Conservation (phyloP, 2,888 invertebrate species). For the Hololepta plana region DNA sequence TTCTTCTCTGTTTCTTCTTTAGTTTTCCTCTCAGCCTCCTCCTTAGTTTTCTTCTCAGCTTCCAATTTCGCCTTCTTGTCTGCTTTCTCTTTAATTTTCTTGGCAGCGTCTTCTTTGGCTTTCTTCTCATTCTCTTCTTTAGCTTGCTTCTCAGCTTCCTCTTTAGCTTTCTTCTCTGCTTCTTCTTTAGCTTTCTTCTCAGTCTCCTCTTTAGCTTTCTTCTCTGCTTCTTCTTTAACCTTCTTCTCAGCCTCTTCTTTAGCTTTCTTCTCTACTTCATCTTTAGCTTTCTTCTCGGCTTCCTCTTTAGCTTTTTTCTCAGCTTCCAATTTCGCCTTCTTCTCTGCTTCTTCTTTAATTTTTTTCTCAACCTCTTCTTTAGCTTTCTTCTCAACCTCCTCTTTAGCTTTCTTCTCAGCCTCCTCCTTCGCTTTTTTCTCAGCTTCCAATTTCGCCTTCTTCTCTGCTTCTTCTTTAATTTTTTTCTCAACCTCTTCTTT, state of each 20-base stretch:
- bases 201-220: constrained; percentile 17
- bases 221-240: constrained; percentile 17
- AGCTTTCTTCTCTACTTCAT: constrained; percentile 6
- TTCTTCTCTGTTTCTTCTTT: constrained; percentile 13
- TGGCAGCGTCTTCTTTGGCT: constrained; percentile 12
- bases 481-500: constrained; percentile 9
- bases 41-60: constrained; percentile 21
- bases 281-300: constrained; percentile 9
- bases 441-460: too few relatives aligned
- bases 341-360: constrained; percentile 9
- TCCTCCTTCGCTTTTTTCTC: constrained; percentile 8
- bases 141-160: constrained; percentile 16
- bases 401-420: constrained; percentile 8
- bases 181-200: constrained; percentile 10
- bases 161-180: constrained; percentile 22
- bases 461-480: constrained; percentile 9
- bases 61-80: constrained; percentile 22
- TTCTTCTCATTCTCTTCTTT: constrained; percentile 13
- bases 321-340: constrained; percentile 12
- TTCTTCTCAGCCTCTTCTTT: constrained; percentile 22
- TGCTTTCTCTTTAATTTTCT: constrained; percentile 21
- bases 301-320: constrained; percentile 12
- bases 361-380: constrained; percentile 8
- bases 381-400: constrained; percentile 6
- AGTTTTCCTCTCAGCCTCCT: constrained; percentile 20